These are phyloP conservation scores for Anas bernieri DNA, from an alignment of 2,797 vertebrate species.

Conservation along the genomic window DNA sequence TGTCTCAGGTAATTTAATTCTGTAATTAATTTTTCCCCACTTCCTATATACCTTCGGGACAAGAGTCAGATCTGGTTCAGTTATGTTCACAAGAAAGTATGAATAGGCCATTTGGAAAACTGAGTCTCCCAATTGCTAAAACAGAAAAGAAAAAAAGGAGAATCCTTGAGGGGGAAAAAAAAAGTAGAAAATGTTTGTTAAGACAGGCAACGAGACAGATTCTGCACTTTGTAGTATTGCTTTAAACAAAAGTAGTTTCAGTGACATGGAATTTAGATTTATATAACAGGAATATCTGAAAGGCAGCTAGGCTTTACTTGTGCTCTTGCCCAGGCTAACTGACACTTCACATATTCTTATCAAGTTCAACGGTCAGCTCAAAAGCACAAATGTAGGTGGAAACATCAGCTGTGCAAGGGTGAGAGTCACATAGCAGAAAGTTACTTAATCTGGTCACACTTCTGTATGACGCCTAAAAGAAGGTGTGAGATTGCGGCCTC, in stretches of 20 bases:
- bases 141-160: neutral
- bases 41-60: neutral
- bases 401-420: neutral
- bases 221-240: neutral
- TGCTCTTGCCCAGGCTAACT: neutral
- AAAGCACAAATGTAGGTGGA: neutral
- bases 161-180: neutral
- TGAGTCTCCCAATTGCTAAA: neutral
- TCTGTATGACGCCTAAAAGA: neutral
- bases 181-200: neutral
- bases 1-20: constrained; percentile 12
- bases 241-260: neutral
- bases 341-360: neutral
- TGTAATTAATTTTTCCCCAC: neutral
- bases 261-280: neutral
- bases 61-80: neutral
- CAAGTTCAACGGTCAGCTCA: neutral
- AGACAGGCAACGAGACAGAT: neutral
- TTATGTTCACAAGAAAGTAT: neutral
- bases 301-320: neutral
- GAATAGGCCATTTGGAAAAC: neutral
- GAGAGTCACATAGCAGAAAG: neutral
- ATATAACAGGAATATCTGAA: neutral
- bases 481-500: neutral
- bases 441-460: neutral